These are phyloP conservation scores for Yoshiicerus persimilis DNA, from an alignment of 1,140 invertebrate species.

Conservation along the genomic window DNA sequence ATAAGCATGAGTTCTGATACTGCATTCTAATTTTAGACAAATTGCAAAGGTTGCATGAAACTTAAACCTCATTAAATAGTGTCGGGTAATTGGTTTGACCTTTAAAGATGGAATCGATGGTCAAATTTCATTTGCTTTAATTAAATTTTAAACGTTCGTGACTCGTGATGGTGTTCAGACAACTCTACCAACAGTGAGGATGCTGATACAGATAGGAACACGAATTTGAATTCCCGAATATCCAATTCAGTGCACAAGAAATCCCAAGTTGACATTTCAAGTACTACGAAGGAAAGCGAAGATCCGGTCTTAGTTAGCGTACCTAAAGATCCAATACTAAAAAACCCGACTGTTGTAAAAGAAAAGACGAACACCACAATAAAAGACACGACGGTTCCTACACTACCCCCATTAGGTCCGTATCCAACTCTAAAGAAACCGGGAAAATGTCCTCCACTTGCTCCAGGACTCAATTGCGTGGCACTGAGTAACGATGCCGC, in stretches of 20 bases:
- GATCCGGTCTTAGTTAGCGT: neutral
- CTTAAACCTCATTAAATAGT: no score
- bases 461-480: neutral
- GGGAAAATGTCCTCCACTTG: neutral
- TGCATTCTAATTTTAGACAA: no score
- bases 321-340: neutral
- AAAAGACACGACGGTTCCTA: neutral
- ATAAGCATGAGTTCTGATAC: neutral
- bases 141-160: no score
- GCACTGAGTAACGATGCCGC: neutral
- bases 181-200: no score
- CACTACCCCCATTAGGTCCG: neutral
- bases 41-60: no score
- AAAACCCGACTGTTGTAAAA: neutral
- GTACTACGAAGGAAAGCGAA: neutral
- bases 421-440: neutral
- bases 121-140: no score
- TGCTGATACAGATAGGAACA: no score
- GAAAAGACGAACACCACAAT: neutral
- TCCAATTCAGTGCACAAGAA: neutral
- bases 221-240: no score
- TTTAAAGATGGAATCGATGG: no score
- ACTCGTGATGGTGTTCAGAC: no score
- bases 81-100: neutral
- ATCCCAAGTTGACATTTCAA: neutral